phyloP scores from a whole-genome alignment of 2,888 invertebrate species.

The Dascillus cervinus region DNA sequence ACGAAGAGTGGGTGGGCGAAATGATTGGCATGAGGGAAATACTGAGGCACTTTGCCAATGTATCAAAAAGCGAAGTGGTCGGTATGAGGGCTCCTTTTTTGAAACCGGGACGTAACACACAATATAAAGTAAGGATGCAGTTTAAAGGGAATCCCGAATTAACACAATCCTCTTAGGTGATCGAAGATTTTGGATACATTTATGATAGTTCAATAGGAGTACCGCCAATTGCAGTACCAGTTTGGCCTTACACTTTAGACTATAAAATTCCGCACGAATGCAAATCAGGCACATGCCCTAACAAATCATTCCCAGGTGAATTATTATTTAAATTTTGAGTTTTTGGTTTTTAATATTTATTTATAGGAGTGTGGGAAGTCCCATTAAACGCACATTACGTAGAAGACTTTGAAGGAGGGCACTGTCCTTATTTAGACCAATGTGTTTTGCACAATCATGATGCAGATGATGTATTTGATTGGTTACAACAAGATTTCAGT shows the following conservation, averaged over 20 bases:
- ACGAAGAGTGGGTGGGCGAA: constrained; percentile 90
- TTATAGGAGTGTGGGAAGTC: constrained; percentile 79
- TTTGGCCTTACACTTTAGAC: constrained; percentile 94
- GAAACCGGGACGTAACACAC: constrained; percentile 88
- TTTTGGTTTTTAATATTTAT: constrained; percentile 1
- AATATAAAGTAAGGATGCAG: constrained; percentile 66
- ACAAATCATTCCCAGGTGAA: constrained; percentile 76
- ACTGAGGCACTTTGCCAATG: constrained; percentile 70
- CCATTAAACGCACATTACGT: constrained; percentile 86
- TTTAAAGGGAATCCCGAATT: constrained; percentile 5
- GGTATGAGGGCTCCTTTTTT: constrained; percentile 85
- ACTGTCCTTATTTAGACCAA: constrained; percentile 87
- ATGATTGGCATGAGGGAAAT: constrained; percentile 93
- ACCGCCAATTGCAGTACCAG: constrained; percentile 69
- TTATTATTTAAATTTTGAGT: constrained; percentile 2
- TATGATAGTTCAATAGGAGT: constrained; percentile 90
- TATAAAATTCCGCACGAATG: constrained; percentile 90
- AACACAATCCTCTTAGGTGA: constrained; percentile 49
- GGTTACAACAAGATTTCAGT: constrained; percentile 84
- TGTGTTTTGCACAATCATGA: constrained; percentile 87
- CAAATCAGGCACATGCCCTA: constrained; percentile 86
- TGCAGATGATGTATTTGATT: constrained; percentile 64
- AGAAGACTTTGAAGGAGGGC: constrained; percentile 82
- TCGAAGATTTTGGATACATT: constrained; percentile 87
- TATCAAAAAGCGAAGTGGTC: constrained; percentile 72